These are phyloP conservation scores for Amphibalanus amphitrite DNA, from an alignment of 1,140 invertebrate genomes.

Conservation along the genomic window DNA sequence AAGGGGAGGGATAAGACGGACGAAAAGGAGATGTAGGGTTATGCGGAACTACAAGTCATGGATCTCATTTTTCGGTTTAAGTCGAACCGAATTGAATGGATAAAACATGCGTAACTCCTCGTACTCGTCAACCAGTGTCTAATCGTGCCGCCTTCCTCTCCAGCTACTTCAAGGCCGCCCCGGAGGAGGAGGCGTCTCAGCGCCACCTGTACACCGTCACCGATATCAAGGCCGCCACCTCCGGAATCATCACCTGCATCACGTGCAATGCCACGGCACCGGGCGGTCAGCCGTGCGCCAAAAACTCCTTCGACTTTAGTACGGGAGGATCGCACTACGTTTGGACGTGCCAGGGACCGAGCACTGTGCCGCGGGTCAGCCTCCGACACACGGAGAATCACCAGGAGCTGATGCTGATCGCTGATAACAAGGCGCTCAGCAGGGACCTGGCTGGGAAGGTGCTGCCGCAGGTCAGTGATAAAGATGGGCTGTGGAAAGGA, in stretches of 20 bases:
- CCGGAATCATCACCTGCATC: slow-evolving; percentile 16
- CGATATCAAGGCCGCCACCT: slow-evolving; percentile 21
- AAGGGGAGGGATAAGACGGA: too few species aligned
- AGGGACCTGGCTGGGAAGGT: slow-evolving; percentile 3
- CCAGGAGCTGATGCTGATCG: slow-evolving; percentile 14
- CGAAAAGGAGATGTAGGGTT: too few species aligned
- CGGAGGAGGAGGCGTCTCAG: slow-evolving; percentile 24
- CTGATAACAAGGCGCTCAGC: slow-evolving; percentile 17
- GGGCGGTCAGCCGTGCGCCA: slow-evolving; percentile 31
- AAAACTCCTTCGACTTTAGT: slow-evolving; percentile 48
- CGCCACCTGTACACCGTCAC: slow-evolving; percentile 27
- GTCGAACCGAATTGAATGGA: too few species aligned
- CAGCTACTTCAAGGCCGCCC: slow-evolving; percentile 32
- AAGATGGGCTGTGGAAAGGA: too few species aligned
- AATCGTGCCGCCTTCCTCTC: too few species aligned
- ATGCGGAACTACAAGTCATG: too few species aligned
- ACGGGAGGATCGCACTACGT: slow-evolving; percentile 42
- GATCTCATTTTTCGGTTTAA: too few species aligned
- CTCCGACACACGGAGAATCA: slow-evolving; percentile 15
- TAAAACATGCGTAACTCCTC: too few species aligned
- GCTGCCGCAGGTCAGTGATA: too few species aligned
- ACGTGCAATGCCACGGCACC: slow-evolving; percentile 25
- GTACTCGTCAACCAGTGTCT: too few species aligned
- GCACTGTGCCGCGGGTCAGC: slow-evolving; percentile 30
- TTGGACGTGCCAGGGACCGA: slow-evolving; percentile 63